Evolutionary conservation across 2,113 vertebrate genomes (phyloP).

Genomic region (Leiothrix lutea): DNA sequence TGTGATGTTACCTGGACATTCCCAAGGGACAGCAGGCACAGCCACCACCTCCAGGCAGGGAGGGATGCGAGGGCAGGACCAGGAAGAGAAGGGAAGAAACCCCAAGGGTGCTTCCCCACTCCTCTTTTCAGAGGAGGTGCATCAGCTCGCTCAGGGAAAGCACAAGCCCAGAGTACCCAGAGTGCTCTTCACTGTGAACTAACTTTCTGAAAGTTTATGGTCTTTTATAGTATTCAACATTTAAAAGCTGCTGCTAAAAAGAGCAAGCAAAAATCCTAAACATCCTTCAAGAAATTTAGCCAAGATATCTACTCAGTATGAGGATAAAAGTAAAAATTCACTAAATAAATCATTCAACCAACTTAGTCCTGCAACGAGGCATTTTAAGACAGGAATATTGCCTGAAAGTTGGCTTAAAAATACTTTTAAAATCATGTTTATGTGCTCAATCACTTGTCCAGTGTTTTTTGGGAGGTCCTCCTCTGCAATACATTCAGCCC

Average conservation of each 20-base stretch:
- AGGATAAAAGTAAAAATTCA: neutral
- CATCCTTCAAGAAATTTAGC: neutral
- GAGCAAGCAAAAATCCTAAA: neutral
- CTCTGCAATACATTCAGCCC: neutral
- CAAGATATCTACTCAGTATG: neutral
- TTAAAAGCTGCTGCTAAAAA: neutral
- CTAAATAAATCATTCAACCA: neutral
- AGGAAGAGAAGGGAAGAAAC: neutral
- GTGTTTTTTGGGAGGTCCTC: neutral
- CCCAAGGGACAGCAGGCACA: neutral
- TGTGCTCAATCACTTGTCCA: neutral
- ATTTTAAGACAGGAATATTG: neutral
- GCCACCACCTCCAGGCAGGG: neutral
- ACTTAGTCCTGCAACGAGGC: neutral
- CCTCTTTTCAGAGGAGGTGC: neutral
- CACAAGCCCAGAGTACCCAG: neutral
- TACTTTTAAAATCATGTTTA: neutral
- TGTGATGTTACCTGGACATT: neutral
- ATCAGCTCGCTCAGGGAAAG: neutral
- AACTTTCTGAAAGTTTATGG: neutral
- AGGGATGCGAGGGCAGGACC: fast-evolving
- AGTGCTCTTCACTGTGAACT: neutral
- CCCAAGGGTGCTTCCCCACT: too few species aligned
- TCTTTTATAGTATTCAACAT: neutral
- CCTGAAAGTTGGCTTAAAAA: neutral